Base-by-base conservation (phyloP, 2,797 vertebrate genomes). In the Myiotriccus ornatus region DNA sequence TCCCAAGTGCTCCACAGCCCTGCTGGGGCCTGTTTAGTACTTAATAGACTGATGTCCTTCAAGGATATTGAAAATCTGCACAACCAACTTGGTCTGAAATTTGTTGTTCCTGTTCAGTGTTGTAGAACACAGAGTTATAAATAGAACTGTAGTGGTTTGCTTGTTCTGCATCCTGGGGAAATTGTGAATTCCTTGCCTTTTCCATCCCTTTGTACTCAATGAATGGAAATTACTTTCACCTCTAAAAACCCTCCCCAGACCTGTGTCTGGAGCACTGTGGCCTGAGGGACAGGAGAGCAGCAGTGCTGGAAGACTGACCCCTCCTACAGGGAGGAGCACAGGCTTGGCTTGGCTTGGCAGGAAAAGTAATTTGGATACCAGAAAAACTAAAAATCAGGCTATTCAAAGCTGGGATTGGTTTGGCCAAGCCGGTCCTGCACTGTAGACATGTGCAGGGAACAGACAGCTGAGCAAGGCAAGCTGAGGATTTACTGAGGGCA, bases 91-190 rank as follows among this genome's bases (percentile, higher is more conserved):
- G 32, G 63, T 52, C 70, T 82, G 67, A 55, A 64, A 13, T 76
- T 74, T 53, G 44, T 88, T 68, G 86, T 65, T 64, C 11, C 57
- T 84, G 18, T 56, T 89, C 44, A 78, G 77, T 34, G 30, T 78
- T 83, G 34, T 46, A 87, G 75, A 76, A 39, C 34, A 32, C 27
- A 24, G 73, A 41, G 49, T 76, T 95, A 60, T 35, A 75, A 75
- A 83, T 83, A 83, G 64, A 46, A 23, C 37, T 84, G 64, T 74
- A 39, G 79, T 35, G 82, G 41, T 92, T 53, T 92, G 84, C 75
- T 79, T 59, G 28, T 82, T 87, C 28, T 87, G 79, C 39, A 23
- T 37, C 84, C 78, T 28, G 41, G 71, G 75, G 63, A 74, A 77
- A 28, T 41, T 84, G 17, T 10, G 41, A n/a, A 23, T 39, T 79